Evolutionary conservation across 2,797 vertebrate genomes (phyloP).

Genomic region (Pachyuromys duprasi): DNA sequence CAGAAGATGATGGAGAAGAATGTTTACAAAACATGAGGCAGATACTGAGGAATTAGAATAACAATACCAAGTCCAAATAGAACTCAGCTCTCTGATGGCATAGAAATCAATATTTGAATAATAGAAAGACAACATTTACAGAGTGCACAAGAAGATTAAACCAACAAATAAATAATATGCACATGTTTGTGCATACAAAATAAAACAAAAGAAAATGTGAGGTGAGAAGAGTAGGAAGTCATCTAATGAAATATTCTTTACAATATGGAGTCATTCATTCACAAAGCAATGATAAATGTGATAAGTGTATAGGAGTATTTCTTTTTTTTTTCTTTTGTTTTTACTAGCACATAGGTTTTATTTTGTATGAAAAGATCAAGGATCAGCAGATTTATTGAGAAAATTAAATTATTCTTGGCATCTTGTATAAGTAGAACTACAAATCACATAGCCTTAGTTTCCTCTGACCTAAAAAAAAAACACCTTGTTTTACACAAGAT

Average conservation of each 20-base stretch:
- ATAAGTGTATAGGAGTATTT: background rate
- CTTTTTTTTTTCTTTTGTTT: too few relatives aligned
- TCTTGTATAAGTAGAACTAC: background rate
- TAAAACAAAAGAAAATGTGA: background rate
- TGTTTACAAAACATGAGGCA: too few relatives aligned
- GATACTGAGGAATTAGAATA: too few relatives aligned
- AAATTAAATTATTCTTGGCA: conserved; percentile 24
- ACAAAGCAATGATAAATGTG: background rate
- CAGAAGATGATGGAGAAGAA: too few relatives aligned
- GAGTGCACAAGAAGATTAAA: too few relatives aligned
- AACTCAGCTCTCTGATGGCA: too few relatives aligned
- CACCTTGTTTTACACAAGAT: background rate
- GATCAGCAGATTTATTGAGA: background rate
- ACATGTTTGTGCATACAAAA: background rate
- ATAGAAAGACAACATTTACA: too few relatives aligned
- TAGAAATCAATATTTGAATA: too few relatives aligned
- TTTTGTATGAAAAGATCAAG: background rate
- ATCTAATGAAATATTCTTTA: background rate
- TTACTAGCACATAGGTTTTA: background rate
- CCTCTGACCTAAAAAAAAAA: conserved; percentile 5
- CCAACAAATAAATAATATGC: background rate
- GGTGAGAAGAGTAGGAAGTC: background rate
- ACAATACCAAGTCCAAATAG: too few relatives aligned
- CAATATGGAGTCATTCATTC: background rate
- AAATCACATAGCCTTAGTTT: background rate